Base-by-base conservation (phyloP, 2,797 vertebrate species). In the Smutsia gigantea region DNA sequence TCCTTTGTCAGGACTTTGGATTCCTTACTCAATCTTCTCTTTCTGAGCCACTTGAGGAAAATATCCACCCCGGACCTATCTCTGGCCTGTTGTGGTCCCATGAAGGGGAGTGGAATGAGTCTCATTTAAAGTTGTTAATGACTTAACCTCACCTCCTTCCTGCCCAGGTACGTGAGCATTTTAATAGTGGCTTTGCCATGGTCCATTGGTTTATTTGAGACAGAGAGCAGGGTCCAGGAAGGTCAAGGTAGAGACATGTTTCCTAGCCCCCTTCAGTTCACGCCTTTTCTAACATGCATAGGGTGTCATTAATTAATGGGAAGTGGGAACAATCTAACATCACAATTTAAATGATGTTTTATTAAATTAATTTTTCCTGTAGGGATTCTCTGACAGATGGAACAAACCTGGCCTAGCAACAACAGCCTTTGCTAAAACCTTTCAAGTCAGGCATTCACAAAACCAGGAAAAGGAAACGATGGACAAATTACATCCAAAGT, bases 401-500 rank as follows among this genome's bases (percentile, higher is more conserved):
- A 95, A 91, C 59, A 84, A 93, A 94, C 42, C 88, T 83, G 69
- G 37, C 42, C 12, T 66, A 84, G 31, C 55, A 89, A n/a, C 75
- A 87, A n/a, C 75, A 87, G 57, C 25, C 66, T 97, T 95, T 79
- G 87, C 72, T 96, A 87, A 96, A 96, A 91, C 21, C 46, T 77
- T 96, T 95, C 27, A 63, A 93, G 46, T 68, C 79, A 97, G 86
- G 53, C 2, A 15, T 75, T 97, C 89, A 71, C 55, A 68, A 94
- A 94, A 93, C 61, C 83, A 66, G 59, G 71, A 77, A 95, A 88
- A 96, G 82, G 86, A 96, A 98, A 88, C 0, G 2, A 95, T 93
- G 4, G 29, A 96, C 89, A 97, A 97, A 97, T 97, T 95, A 94
- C 85, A 93, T 94, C 94, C 90, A 90, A 87, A 97, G 94, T 96